A percentile compares a stretch with the other conserved stretches of the same genome.
Evolutionary conservation across 2,888 invertebrate genomes (phyloP).

Genomic region (Atrina japonica): DNA sequence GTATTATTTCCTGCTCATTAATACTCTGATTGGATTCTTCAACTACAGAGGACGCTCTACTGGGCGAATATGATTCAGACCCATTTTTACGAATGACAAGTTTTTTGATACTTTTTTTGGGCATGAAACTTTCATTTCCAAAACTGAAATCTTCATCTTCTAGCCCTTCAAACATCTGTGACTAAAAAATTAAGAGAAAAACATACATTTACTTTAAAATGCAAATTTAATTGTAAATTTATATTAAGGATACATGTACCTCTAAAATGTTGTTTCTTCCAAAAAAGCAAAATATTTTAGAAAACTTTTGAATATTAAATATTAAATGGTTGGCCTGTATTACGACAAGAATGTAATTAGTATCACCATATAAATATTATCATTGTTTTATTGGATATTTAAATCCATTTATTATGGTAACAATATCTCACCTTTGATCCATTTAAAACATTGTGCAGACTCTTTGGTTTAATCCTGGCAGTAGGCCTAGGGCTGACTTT

Average conservation of each 20-base stretch:
- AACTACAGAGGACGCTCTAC: slow-evolving; percentile 59
- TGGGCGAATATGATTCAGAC: slow-evolving; percentile 52
- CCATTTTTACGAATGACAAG: slow-evolving; percentile 84
- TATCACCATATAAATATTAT: no score
- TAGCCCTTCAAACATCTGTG: slow-evolving; percentile 89
- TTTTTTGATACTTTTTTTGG: slow-evolving; percentile 85
- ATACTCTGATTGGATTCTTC: slow-evolving; percentile 53
- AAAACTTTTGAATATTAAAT: no score
- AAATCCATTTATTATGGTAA: no score
- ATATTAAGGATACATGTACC: background rate
- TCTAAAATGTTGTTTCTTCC: no score
- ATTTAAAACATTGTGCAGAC: slow-evolving; percentile 71
- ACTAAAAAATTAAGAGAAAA: slow-evolving; percentile 50
- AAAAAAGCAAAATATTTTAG: no score
- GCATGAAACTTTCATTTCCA: slow-evolving; percentile 81
- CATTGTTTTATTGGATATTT: no score
- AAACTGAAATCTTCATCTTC: slow-evolving; percentile 86
- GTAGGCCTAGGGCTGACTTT: slow-evolving; percentile 84
- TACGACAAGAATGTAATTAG: no score
- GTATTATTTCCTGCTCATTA: slow-evolving; percentile 48
- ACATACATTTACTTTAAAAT: background rate
- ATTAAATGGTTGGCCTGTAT: no score
- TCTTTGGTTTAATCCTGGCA: slow-evolving; percentile 84
- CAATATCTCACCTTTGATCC: slow-evolving; percentile 81
- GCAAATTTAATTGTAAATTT: background rate